Conservation (phyloP, 1,140 invertebrate genomes). For the Drosophila teissieri region DNA sequence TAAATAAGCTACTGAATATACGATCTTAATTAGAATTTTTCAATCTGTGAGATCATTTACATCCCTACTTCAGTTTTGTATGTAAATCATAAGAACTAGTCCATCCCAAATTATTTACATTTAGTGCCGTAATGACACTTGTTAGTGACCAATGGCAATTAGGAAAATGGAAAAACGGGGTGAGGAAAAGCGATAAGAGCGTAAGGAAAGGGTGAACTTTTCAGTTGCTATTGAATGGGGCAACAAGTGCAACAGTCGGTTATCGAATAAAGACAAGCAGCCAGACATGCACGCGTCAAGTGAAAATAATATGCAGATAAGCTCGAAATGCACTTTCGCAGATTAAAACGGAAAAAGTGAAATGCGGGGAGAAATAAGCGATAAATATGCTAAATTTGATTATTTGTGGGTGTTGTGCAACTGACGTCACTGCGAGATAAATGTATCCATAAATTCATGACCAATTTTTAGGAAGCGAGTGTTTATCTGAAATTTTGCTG, state of each 20-base stretch:
- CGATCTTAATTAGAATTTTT: too few species aligned
- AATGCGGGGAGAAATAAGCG: conserved; percentile 21
- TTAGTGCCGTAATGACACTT: conserved; percentile 26
- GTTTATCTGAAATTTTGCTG: too few species aligned
- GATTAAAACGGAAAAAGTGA: conserved; percentile 34
- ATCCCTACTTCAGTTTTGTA: too few species aligned
- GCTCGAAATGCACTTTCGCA: conserved; percentile 35
- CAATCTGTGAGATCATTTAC: too few species aligned
- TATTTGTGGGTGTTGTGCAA: conserved; percentile 12
- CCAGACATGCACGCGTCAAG: conserved; percentile 14
- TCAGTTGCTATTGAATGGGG: conserved; percentile 13
- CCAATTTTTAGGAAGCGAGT: too few species aligned
- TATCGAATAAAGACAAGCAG: conserved; percentile 18
- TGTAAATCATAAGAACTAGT: not conserved
- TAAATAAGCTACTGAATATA: not conserved
- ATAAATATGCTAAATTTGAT: conserved; percentile 5
- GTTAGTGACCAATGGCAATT: conserved; percentile 47
- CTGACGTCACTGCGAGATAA: conserved; percentile 6
- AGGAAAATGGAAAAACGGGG: conserved; percentile 47
- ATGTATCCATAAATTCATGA: not conserved
- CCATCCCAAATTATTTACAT: not conserved
- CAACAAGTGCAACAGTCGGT: conserved; percentile 22
- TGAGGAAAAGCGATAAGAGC: conserved; percentile 20
- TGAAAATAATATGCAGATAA: conserved; percentile 40
- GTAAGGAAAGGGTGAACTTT: not conserved